These are phyloP conservation scores for Amblyteles armatorius DNA, from an alignment of 2,888 invertebrate species.

Conservation along the genomic window DNA sequence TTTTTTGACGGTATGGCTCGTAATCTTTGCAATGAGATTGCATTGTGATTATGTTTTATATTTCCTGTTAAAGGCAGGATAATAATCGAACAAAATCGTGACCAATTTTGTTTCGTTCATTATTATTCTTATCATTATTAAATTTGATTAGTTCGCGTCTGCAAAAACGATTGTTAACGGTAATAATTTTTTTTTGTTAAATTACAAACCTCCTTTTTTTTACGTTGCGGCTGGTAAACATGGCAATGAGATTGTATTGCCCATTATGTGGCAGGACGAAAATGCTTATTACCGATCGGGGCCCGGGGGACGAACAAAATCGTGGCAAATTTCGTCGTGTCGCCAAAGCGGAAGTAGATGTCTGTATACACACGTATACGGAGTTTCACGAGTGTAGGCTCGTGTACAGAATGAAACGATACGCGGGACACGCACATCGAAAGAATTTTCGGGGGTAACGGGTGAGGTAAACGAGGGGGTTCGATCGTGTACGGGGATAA, in stretches of 20 bases:
- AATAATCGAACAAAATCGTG: not conserved
- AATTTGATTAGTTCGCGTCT: not conserved
- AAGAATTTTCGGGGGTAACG: slow-evolving; percentile 37
- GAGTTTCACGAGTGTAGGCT: not conserved
- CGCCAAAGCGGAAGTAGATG: not conserved
- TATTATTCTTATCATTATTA: not conserved
- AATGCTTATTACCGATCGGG: not conserved
- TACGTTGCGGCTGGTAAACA: not conserved
- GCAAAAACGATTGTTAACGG: not conserved
- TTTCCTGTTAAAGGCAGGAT: not conserved
- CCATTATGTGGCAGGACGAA: not conserved
- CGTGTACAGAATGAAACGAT: not conserved
- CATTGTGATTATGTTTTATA: not conserved
- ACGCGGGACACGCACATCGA: not conserved
- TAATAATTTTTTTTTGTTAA: no score
- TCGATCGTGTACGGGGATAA: slow-evolving; percentile 54
- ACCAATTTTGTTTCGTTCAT: not conserved
- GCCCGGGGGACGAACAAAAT: not conserved
- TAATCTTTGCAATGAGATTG: not conserved
- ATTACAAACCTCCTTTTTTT: no score
- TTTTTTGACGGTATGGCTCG: not conserved
- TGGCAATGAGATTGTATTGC: not conserved
- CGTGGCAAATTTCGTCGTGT: not conserved
- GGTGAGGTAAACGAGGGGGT: slow-evolving; percentile 35
- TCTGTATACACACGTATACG: not conserved